Percentiles rank a stretch among this genome's conserved stretches.
Conservation (phyloP, 2,888 invertebrate species). For the Phania funesta region DNA sequence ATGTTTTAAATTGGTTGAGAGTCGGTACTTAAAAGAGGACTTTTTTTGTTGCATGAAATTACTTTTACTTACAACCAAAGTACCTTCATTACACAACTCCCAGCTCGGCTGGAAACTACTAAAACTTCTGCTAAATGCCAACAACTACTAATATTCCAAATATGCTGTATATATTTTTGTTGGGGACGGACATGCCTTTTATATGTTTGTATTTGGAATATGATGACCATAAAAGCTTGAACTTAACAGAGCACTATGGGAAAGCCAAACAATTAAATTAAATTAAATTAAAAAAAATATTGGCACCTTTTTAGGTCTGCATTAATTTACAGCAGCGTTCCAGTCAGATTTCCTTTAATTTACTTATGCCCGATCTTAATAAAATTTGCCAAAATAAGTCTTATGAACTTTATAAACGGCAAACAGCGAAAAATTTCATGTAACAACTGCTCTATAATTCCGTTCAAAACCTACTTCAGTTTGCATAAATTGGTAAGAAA, state of each 20-base stretch:
- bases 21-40: conserved; percentile 32
- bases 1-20: conserved; percentile 39
- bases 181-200: conserved; percentile 8
- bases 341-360: too few species aligned
- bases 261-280: not conserved
- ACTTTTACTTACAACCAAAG: conserved; percentile 37
- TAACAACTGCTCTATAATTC: too few species aligned
- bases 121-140: conserved; percentile 41
- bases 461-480: too few species aligned
- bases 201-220: conserved; percentile 31
- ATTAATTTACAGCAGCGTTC: not conserved
- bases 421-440: too few species aligned
- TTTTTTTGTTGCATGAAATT: conserved; percentile 1
- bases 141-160: conserved; percentile 42
- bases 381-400: too few species aligned
- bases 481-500: too few species aligned
- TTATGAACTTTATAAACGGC: too few species aligned
- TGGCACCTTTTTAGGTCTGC: not conserved
- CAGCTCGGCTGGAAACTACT: conserved; percentile 17
- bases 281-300: not conserved
- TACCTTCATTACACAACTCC: conserved; percentile 24
- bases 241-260: conserved; percentile 36
- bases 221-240: conserved; percentile 34
- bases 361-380: too few species aligned
- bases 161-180: conserved; percentile 30